Evolutionary conservation across 2,113 vertebrate species (phyloP).

Genomic region (Paracanthobrama guichenoti): DNA sequence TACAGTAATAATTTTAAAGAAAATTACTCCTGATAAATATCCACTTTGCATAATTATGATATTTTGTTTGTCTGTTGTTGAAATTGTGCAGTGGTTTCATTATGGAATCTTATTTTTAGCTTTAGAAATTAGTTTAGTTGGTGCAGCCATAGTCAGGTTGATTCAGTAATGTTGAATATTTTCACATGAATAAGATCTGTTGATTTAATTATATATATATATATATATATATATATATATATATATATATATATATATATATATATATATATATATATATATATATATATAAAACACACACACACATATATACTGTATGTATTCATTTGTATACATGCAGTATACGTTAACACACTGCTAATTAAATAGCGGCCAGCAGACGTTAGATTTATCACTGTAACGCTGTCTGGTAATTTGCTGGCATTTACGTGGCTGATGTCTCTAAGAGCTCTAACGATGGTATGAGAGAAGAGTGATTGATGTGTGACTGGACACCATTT

Average conservation of each 20-base stretch:
- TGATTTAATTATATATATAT: no score
- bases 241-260: no score
- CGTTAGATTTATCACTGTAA: slow-evolving; percentile 48
- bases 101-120: background rate
- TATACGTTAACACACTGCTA: slow-evolving; percentile 50
- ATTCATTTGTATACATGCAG: background rate
- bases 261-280: no score
- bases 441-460: slow-evolving; percentile 50
- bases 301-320: no score
- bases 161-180: background rate
- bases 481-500: slow-evolving; percentile 29
- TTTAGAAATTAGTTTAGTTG: background rate
- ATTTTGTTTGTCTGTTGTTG: background rate
- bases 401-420: slow-evolving; percentile 50
- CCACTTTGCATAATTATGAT: background rate
- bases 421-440: slow-evolving; percentile 54
- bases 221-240: no score
- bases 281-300: no score
- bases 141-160: background rate
- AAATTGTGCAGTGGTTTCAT: background rate
- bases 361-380: slow-evolving; percentile 49
- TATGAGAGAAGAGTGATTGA: slow-evolving; percentile 53
- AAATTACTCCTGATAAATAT: no score
- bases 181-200: background rate
- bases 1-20: no score